These are phyloP conservation scores for Drosophila pruinosa DNA, from an alignment of 1,140 invertebrate genomes.

Conservation along the genomic window DNA sequence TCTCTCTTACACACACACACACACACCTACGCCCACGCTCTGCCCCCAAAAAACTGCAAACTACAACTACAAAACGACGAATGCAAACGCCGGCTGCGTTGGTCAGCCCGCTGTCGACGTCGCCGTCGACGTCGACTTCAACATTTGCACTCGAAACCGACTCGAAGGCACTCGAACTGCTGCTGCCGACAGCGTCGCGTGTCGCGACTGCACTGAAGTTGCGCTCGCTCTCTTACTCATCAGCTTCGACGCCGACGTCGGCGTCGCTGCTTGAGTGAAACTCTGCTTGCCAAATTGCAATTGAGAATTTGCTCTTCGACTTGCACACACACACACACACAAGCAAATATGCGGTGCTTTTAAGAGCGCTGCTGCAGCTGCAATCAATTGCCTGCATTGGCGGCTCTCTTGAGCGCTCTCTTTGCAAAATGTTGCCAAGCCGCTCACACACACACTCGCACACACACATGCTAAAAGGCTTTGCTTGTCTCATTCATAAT, in stretches of 20 bases:
- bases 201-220: slow-evolving; percentile 1
- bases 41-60: neutral
- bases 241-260: slow-evolving; percentile 13
- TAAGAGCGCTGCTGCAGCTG: slow-evolving; percentile 11
- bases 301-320: too few relatives aligned
- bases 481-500: slow-evolving; percentile 50
- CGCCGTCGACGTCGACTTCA: too few relatives aligned
- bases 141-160: slow-evolving; percentile 43
- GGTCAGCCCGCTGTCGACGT: slow-evolving; percentile 33
- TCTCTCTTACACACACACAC: slow-evolving; percentile 4
- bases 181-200: neutral
- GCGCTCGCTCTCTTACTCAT: slow-evolving; percentile 7
- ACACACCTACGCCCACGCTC: slow-evolving; percentile 14
- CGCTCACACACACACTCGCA: neutral
- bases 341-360: too few relatives aligned
- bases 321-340: too few relatives aligned
- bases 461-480: slow-evolving; percentile 18
- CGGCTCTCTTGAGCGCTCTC: slow-evolving; percentile 18
- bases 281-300: slow-evolving; percentile 17
- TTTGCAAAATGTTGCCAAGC: slow-evolving; percentile 38
- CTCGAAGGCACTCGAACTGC: slow-evolving; percentile 25
- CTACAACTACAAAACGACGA: neutral
- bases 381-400: slow-evolving; percentile 11
- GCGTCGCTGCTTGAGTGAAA: slow-evolving; percentile 35
- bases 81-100: slow-evolving; percentile 28